Conservation (phyloP, 2,888 invertebrate species). For the Druceiella hillmani region DNA sequence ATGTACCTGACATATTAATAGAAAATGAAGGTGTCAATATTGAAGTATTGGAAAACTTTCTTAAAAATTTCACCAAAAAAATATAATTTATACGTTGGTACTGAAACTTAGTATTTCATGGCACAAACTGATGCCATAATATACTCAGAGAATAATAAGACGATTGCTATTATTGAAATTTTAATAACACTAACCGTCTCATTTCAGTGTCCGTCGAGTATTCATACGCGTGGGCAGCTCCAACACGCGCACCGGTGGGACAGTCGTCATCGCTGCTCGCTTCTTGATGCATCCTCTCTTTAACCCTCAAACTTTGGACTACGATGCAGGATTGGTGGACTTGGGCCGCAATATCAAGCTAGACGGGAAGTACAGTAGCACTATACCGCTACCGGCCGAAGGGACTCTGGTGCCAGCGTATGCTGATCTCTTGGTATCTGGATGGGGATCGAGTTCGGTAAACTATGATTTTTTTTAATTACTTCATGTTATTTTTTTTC, state of each 20-base stretch:
- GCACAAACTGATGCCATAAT: too few species aligned
- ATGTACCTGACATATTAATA: too few species aligned
- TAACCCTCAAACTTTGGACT: slow-evolving; percentile 35
- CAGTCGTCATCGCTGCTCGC: slow-evolving; percentile 31
- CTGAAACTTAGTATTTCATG: too few species aligned
- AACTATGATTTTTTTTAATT: too few species aligned
- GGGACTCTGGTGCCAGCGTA: slow-evolving; percentile 28
- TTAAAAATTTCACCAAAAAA: too few species aligned
- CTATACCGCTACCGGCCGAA: slow-evolving; percentile 26
- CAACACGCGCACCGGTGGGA: slow-evolving; percentile 34
- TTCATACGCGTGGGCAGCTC: slow-evolving; percentile 40
- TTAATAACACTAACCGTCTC: too few species aligned
- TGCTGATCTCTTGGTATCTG: slow-evolving; percentile 31
- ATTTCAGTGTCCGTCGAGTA: slow-evolving; percentile 31
- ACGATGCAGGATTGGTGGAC: slow-evolving; percentile 40
- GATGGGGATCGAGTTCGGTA: slow-evolving; percentile 41
- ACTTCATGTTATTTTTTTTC: too few species aligned
- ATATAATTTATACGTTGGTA: too few species aligned
- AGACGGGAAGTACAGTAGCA: slow-evolving; percentile 30
- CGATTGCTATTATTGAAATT: too few species aligned
- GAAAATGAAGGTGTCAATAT: too few species aligned
- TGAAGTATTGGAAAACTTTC: too few species aligned
- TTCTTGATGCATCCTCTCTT: slow-evolving; percentile 36
- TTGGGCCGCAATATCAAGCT: slow-evolving; percentile 32
- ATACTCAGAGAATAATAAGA: too few species aligned